A percentile compares a stretch with the other conserved stretches of the same genome.
Conservation (phyloP, 1,140 invertebrate species). For the Drosophila sproati region DNA sequence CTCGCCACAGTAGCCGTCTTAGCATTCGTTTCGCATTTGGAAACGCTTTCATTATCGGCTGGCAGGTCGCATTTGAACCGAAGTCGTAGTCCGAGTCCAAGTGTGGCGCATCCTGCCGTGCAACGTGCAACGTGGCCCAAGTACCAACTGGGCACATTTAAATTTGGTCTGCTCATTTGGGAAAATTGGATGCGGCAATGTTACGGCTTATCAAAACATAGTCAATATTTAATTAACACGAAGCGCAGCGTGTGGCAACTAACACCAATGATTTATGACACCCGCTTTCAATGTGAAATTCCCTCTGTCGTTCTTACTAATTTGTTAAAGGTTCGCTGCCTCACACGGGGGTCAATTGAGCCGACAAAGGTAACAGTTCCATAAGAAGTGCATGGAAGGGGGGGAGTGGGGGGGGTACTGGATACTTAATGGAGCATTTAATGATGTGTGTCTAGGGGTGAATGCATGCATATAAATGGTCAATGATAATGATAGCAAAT, state of each 20-base stretch:
- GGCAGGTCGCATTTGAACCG: not conserved
- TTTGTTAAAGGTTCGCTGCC: constrained; percentile 35
- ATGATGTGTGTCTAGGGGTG: constrained; percentile 42
- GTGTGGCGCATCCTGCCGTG: constrained; percentile 60
- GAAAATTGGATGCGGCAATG: constrained; percentile 66
- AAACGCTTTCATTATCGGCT: constrained; percentile 78
- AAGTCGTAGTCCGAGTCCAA: not conserved
- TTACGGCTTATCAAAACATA: constrained; percentile 80
- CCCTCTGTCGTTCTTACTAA: constrained; percentile 22
- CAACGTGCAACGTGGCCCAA: constrained; percentile 14
- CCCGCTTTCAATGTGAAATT: constrained; percentile 49
- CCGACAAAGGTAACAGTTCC: constrained; percentile 58
- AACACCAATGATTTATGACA: constrained; percentile 66
- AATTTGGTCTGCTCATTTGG: constrained; percentile 43
- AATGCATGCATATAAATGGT: constrained; percentile 10
- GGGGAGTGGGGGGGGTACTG: not conserved
- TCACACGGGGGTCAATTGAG: constrained; percentile 23
- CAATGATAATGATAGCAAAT: constrained; percentile 44
- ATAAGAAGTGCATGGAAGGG: not conserved
- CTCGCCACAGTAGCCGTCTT: constrained; percentile 70
- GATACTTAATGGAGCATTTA: constrained; percentile 37
- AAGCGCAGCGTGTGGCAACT: constrained; percentile 63
- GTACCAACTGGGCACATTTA: constrained; percentile 38
- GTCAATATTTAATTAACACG: constrained; percentile 83
- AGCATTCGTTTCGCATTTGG: constrained; percentile 84